These are phyloP conservation scores for Drosophila pseudotakahashii DNA, from an alignment of 2,888 invertebrate genomes.

Conservation along the genomic window DNA sequence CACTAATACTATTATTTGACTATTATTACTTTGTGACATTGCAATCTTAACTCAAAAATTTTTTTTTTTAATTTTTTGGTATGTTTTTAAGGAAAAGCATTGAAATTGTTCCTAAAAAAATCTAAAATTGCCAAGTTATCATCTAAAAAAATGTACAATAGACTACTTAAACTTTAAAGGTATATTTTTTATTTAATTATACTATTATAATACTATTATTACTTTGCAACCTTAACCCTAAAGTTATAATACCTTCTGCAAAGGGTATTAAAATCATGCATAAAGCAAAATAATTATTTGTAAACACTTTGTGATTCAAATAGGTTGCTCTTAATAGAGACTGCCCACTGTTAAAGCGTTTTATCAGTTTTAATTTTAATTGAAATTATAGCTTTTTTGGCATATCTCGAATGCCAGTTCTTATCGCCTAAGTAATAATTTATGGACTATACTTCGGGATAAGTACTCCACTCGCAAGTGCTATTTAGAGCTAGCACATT, in stretches of 20 bases:
- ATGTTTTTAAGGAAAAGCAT: no score
- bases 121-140: no score
- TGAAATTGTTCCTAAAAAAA: no score
- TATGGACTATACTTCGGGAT: neutral
- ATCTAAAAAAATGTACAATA: no score
- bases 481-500: neutral
- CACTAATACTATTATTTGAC: no score
- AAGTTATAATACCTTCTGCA: neutral
- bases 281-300: neutral
- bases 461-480: neutral
- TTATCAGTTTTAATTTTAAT: slow-evolving; percentile 19
- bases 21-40: no score
- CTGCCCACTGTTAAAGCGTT: neutral
- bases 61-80: no score
- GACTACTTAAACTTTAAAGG: no score
- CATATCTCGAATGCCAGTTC: slow-evolving; percentile 7
- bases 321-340: slow-evolving; percentile 24
- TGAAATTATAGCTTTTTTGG: slow-evolving; percentile 8
- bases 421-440: slow-evolving; percentile 19
- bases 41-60: no score
- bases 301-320: slow-evolving; percentile 6
- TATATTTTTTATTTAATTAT: no score
- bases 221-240: neutral
- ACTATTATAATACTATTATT: no score
- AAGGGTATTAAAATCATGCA: neutral